These are phyloP conservation scores for Capra hircus DNA, from an alignment of 2,113 vertebrate species.

Conservation along the genomic window DNA sequence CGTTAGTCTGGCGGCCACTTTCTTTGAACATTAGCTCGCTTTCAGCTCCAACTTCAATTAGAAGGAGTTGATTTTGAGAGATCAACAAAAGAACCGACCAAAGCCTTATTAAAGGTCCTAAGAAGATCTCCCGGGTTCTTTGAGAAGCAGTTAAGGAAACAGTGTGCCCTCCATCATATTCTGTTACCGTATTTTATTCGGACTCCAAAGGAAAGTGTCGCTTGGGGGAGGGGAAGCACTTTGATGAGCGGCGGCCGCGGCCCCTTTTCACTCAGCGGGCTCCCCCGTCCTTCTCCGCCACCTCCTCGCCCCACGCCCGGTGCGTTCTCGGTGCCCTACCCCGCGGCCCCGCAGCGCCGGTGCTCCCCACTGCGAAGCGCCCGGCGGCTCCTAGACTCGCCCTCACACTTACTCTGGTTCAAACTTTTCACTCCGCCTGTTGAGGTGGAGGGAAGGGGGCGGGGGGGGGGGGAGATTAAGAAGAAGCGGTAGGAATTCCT, in stretches of 20 bases:
- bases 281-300: constrained; percentile 31
- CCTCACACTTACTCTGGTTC: constrained; percentile 78
- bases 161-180: constrained; percentile 81
- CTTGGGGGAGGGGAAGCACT: constrained; percentile 71
- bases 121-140: constrained; percentile 80
- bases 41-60: constrained; percentile 89
- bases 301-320: background rate
- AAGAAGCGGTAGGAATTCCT: constrained; percentile 80
- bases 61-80: constrained; percentile 85
- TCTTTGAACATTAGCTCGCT: constrained; percentile 92
- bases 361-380: background rate
- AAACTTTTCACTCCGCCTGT: constrained; percentile 74
- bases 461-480: background rate
- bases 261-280: constrained; percentile 56
- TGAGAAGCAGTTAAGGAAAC: constrained; percentile 83
- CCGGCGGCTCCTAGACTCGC: constrained; percentile 64
- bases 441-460: background rate
- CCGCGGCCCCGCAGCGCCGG: background rate
- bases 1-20: constrained; percentile 81
- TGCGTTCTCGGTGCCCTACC: background rate
- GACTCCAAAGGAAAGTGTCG: constrained; percentile 78
- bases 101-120: constrained; percentile 81
- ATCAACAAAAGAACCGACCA: constrained; percentile 85
- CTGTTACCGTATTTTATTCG: constrained; percentile 83
- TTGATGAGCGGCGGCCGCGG: constrained; percentile 77